These are phyloP conservation scores for Urocyon cinereoargenteus DNA, from an alignment of 2,797 vertebrate genomes.

Conservation along the genomic window DNA sequence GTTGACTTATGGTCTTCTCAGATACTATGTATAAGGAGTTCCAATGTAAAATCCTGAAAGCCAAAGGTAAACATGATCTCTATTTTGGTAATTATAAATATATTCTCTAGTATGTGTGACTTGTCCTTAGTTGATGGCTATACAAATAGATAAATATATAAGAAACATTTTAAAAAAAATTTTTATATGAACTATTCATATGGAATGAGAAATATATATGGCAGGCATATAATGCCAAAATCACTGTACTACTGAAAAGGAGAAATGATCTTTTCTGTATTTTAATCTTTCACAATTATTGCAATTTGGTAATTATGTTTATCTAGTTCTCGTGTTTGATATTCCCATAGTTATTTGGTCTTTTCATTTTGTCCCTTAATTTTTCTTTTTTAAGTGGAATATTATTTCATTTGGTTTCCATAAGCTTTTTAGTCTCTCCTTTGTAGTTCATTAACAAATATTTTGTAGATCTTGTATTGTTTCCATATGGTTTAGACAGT, in stretches of 20 bases:
- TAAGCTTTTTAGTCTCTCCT: background rate
- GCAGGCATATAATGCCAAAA: background rate
- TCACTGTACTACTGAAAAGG: background rate
- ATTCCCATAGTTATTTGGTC: background rate
- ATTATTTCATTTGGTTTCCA: background rate
- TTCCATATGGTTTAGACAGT: background rate
- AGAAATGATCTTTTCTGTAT: background rate
- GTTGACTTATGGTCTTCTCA: background rate
- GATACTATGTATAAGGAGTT: background rate
- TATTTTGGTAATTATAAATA: background rate
- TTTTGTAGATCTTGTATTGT: background rate
- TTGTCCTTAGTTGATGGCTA: background rate
- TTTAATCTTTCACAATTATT: conserved; percentile 22
- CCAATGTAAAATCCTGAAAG: background rate
- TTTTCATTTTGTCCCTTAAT: background rate
- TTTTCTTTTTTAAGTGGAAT: background rate
- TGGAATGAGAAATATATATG: background rate
- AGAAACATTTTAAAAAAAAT: background rate
- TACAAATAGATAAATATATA: background rate
- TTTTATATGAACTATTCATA: background rate
- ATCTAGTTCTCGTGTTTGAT: background rate
- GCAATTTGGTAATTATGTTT: background rate
- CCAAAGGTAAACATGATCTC: background rate
- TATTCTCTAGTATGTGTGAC: background rate
- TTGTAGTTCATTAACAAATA: background rate